Evolutionary conservation across 2,113 vertebrate species (phyloP), one percentile per base, ranked within the genome.

Genomic region (Aphyosemion australe): DNA sequence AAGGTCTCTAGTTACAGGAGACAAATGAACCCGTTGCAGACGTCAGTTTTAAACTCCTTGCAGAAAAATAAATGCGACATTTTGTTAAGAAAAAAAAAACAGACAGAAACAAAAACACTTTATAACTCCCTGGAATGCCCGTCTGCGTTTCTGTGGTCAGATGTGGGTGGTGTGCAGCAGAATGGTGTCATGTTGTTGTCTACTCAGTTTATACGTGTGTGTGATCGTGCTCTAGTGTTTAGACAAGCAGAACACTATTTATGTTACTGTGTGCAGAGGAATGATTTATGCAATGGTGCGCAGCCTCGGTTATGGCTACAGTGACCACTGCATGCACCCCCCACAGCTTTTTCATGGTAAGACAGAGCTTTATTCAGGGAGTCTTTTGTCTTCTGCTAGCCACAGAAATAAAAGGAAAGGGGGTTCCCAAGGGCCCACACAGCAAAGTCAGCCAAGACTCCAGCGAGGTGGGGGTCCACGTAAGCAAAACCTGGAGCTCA

Each of bases 261-360:
- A 19, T 56, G 59, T 52, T 56, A 69, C 61, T 61, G 62, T 69
- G 62, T 39, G 57, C 16, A 21, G 54, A 2, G 15, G 56, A 47
- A 61, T 61, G 78, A 84, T 88, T 84, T 87, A 83, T 59, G 75
- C 12, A 48, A 72, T 70, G 76, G 73, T 37, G 49, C 55, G 61
- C 71, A 20, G 75, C 82, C 73, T 69, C 8, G 71, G 46, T 65
- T 61, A 79, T 46, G 75, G 82, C 81, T 1, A 42, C n/a, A 37
- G 48, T 74, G 89, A 85, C 87, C 85, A 67, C 10, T 49, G 61
- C 41, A 0, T 74, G 84, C 26, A 68, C 77, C 82, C 82, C 71
- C 50, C n/a, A n/a, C n/a, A 49, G 76, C 82, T 89, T 91, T 90
- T 87, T 84, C 79, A 87, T 83, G 83, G 70, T 89, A 85, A 90